These are phyloP conservation scores for Megastigmus dorsalis DNA, from an alignment of 2,888 invertebrate genomes.

Conservation along the genomic window DNA sequence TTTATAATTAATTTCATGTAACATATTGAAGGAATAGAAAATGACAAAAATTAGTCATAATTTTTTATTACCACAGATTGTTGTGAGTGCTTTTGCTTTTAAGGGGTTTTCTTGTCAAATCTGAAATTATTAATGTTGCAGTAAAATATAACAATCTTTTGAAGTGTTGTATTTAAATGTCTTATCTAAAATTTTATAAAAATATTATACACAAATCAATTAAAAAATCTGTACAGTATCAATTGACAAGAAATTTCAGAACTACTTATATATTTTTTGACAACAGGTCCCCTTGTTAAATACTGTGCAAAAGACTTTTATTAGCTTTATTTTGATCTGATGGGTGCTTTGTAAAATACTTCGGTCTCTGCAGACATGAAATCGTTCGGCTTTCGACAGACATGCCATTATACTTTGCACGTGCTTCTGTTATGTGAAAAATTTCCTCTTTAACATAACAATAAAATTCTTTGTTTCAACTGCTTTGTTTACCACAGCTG, in stretches of 20 bases:
- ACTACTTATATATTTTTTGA: neutral
- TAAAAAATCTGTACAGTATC: no score
- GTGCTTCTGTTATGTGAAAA: constrained; percentile 39
- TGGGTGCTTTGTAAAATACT: constrained; percentile 6
- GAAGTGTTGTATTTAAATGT: no score
- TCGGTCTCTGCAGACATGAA: constrained; percentile 5
- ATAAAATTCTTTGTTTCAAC: constrained; percentile 42
- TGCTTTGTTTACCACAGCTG: constrained; percentile 1
- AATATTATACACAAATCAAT: no score
- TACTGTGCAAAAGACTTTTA: neutral
- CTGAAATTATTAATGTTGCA: no score
- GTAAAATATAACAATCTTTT: no score
- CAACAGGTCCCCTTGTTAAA: neutral
- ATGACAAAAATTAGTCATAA: neutral
- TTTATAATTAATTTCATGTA: no score
- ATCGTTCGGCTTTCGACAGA: constrained; percentile 34
- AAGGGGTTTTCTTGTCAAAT: neutral
- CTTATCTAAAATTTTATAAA: no score
- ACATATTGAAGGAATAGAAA: neutral
- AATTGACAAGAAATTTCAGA: no score
- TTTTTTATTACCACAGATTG: constrained; percentile 1
- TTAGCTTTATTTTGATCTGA: constrained; percentile 3
- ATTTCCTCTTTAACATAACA: constrained; percentile 28
- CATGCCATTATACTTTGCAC: constrained; percentile 27
- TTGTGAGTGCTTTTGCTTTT: neutral